phyloP scores from a whole-genome alignment of 2,797 vertebrate species.

The Dromococcyx pavoninus region DNA sequence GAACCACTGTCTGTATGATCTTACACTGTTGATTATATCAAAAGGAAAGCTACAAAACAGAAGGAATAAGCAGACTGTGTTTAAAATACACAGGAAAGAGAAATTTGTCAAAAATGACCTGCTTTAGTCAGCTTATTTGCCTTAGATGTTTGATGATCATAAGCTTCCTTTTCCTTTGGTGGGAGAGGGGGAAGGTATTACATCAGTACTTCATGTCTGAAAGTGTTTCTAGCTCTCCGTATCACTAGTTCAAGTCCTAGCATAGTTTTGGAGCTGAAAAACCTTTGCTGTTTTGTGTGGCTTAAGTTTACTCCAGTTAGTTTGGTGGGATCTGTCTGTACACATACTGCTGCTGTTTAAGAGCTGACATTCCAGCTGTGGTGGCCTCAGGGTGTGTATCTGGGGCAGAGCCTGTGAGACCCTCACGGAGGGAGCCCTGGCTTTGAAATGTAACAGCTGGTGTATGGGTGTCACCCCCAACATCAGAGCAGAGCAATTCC shows the following conservation, averaged over 20 bases:
- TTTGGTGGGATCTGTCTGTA: not conserved
- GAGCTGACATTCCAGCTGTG: not conserved
- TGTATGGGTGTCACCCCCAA: not conserved
- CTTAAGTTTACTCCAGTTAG: rapidly evolving
- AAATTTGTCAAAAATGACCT: not conserved
- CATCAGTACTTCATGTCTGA: not conserved
- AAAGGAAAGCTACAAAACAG: not conserved
- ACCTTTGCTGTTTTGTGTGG: not conserved
- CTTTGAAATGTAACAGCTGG: slow-evolving; percentile 49
- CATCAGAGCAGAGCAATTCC: not conserved
- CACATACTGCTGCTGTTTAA: not conserved
- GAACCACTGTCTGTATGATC: not conserved
- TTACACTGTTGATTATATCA: not conserved
- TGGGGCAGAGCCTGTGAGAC: not conserved
- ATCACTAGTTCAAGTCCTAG: not conserved
- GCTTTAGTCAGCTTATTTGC: not conserved
- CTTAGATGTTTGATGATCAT: not conserved
- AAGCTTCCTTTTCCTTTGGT: not conserved
- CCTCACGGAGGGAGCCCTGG: not conserved
- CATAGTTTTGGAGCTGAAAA: not conserved
- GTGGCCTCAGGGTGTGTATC: not conserved
- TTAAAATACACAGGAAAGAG: not conserved
- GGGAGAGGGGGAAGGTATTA: not conserved
- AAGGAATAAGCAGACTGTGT: not conserved
- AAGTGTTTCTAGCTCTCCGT: not conserved